Evolutionary conservation across 1,140 invertebrate genomes (phyloP).

Genomic region (Sminthurinus signatus): DNA sequence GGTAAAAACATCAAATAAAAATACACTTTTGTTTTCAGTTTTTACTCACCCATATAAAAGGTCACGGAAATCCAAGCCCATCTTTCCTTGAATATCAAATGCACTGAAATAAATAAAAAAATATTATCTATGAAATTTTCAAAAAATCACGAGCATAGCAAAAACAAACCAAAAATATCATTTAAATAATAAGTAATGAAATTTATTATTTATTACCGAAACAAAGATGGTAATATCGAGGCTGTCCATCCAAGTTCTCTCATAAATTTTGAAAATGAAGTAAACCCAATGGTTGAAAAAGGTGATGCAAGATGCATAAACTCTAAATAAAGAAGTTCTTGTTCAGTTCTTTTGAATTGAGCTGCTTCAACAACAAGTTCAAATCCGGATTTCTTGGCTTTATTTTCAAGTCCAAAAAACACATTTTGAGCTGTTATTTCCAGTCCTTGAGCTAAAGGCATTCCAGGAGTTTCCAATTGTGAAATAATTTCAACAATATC

Average conservation of each 20-base stretch:
- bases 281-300: slow-evolving; percentile 45
- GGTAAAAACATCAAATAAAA: too few species aligned
- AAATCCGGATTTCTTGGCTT: slow-evolving; percentile 22
- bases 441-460: slow-evolving; percentile 11
- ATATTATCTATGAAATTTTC: slow-evolving; percentile 1
- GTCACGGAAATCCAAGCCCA: slow-evolving; percentile 48
- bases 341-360: slow-evolving; percentile 44
- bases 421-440: slow-evolving; percentile 21
- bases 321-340: slow-evolving; percentile 47
- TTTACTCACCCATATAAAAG: slow-evolving; percentile 51
- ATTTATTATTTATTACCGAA: slow-evolving; percentile 46
- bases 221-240: slow-evolving; percentile 41
- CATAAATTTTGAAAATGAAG: slow-evolving; percentile 45
- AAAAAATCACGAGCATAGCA: too few species aligned
- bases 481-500: slow-evolving; percentile 24
- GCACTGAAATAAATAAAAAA: slow-evolving; percentile 42
- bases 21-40: too few species aligned
- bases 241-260: slow-evolving; percentile 43
- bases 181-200: too few species aligned
- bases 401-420: slow-evolving; percentile 8
- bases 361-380: slow-evolving; percentile 46
- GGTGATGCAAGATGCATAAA: slow-evolving; percentile 44
- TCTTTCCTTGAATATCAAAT: slow-evolving; percentile 47
- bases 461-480: slow-evolving; percentile 3
- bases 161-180: too few species aligned